Evolutionary conservation across 2,113 vertebrate species (phyloP).

Genomic region (Onychorhynchus coronatus): DNA sequence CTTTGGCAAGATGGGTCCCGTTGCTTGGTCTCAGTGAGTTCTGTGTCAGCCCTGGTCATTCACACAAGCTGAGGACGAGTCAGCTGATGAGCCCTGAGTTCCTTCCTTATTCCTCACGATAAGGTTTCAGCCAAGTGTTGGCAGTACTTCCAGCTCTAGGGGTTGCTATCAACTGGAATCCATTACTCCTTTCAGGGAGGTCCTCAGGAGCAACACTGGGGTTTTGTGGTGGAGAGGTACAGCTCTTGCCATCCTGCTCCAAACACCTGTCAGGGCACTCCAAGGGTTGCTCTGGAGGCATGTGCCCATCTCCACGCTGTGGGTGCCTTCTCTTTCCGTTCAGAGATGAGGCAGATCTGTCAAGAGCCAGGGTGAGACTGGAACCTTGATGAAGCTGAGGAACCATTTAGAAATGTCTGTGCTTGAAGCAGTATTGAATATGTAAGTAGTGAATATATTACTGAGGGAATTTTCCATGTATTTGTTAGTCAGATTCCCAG

Average conservation of each 20-base stretch:
- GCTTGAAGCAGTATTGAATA: slow-evolving; percentile 35
- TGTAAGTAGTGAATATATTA: slow-evolving; percentile 52
- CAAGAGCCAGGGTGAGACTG: not conserved
- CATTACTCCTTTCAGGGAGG: not conserved
- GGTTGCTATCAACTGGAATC: not conserved
- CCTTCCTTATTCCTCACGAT: not conserved
- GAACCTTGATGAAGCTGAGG: not conserved
- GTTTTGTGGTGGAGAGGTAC: not conserved
- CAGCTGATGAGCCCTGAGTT: not conserved
- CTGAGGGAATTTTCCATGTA: slow-evolving; percentile 37
- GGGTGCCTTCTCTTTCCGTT: not conserved
- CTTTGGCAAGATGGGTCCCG: not conserved
- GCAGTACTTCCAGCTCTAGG: not conserved
- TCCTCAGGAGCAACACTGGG: not conserved
- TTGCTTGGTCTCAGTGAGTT: not conserved
- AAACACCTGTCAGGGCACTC: not conserved
- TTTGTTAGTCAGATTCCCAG: slow-evolving; percentile 58
- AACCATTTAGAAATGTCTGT: slow-evolving; percentile 6
- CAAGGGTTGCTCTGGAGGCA: not conserved
- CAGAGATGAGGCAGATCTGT: not conserved
- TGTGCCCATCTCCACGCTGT: not conserved
- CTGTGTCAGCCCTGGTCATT: not conserved
- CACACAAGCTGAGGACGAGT: not conserved
- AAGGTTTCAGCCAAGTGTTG: not conserved
- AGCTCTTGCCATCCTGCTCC: not conserved